Evolutionary conservation across 1,140 invertebrate species (phyloP).

Genomic region (Philotrypesis tridentata): DNA sequence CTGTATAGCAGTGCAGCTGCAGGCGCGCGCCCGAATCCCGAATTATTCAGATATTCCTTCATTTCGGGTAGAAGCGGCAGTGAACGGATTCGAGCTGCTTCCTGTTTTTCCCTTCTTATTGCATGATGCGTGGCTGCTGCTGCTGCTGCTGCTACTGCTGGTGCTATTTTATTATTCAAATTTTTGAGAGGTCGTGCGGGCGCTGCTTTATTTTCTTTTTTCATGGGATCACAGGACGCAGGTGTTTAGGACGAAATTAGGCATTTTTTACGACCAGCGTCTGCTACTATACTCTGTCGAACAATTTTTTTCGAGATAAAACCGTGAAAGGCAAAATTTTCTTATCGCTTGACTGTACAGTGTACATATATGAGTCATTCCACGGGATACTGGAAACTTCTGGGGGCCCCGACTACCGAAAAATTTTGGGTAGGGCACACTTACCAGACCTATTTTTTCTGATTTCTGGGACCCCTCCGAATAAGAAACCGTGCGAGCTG

Average conservation of each 20-base stretch:
- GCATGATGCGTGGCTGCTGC: not conserved
- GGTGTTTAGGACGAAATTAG: conserved; percentile 10
- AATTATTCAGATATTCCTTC: conserved; percentile 31
- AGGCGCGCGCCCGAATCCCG: not conserved
- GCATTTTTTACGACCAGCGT: not conserved
- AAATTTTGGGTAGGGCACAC: no score
- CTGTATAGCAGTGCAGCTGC: conserved; percentile 11
- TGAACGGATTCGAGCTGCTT: conserved; percentile 1
- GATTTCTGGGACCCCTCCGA: no score
- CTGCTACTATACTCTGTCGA: not conserved
- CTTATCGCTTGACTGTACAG: no score
- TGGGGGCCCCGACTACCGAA: no score
- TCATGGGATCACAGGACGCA: not conserved
- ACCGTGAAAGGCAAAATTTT: no score
- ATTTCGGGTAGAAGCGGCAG: not conserved
- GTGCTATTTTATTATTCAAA: conserved; percentile 33
- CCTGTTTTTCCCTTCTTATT: conserved; percentile 7
- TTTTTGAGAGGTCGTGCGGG: conserved; percentile 29
- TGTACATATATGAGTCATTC: no score
- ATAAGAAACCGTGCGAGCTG: no score
- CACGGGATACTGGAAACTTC: no score
- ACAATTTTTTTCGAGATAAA: not conserved
- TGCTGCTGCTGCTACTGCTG: not conserved
- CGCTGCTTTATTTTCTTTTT: conserved; percentile 54
- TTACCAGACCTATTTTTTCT: no score